These are phyloP conservation scores for Ectropis crepuscularia DNA, from an alignment of 2,888 invertebrate species.

Conservation along the genomic window DNA sequence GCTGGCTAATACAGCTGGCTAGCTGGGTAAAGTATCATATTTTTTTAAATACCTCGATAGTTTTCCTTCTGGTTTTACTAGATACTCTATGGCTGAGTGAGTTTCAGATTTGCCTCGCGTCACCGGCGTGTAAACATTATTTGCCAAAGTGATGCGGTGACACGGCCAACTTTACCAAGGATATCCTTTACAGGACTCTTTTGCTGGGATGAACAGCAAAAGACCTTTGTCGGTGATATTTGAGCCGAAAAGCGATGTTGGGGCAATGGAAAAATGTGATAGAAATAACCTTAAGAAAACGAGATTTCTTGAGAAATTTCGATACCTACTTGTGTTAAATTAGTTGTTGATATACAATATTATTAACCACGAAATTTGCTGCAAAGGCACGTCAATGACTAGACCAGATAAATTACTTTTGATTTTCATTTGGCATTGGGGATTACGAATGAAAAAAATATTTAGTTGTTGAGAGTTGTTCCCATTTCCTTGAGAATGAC, in stretches of 20 bases:
- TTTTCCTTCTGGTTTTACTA: slow-evolving; percentile 33
- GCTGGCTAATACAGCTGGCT: no score
- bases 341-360: no score
- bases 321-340: background rate
- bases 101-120: slow-evolving; percentile 74
- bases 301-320: background rate
- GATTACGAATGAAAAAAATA: no score
- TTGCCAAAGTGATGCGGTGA: slow-evolving; percentile 75
- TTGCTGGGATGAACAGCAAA: slow-evolving; percentile 37
- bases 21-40: background rate
- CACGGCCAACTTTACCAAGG: slow-evolving; percentile 65
- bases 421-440: no score
- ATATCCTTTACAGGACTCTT: slow-evolving; percentile 58
- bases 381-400: no score
- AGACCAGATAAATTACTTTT: no score
- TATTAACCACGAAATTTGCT: no score
- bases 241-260: slow-evolving; percentile 15
- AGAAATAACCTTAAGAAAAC: slow-evolving; percentile 8
- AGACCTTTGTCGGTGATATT: slow-evolving; percentile 31
- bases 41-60: slow-evolving; percentile 9
- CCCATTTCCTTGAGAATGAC: no score
- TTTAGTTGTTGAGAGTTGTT: no score
- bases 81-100: slow-evolving; percentile 56
- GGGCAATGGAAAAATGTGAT: slow-evolving; percentile 1
- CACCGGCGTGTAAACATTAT: slow-evolving; percentile 76